Evolutionary conservation across 1,140 invertebrate genomes (phyloP).

Genomic region (Trigoniulus corallinus): DNA sequence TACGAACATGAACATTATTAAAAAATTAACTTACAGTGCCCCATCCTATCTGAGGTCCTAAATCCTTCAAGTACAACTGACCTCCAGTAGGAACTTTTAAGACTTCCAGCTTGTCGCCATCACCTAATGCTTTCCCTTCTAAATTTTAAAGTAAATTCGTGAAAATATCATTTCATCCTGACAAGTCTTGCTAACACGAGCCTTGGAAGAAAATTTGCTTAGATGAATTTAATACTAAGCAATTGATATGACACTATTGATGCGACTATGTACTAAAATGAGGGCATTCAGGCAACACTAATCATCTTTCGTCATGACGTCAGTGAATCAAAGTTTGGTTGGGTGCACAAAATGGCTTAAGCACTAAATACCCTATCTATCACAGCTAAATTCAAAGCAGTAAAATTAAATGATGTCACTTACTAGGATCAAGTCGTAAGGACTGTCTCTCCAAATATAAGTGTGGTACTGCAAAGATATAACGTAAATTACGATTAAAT

Average conservation of each 20-base stretch:
- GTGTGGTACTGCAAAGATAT: conserved; percentile 32
- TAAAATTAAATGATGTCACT: conserved; percentile 11
- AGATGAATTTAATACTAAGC: too few relatives aligned
- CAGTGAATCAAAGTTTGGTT: too few relatives aligned
- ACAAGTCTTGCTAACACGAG: too few relatives aligned
- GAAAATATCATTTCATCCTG: conserved; percentile 3
- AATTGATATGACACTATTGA: too few relatives aligned
- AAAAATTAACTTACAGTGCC: conserved; percentile 54
- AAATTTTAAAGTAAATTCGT: not conserved
- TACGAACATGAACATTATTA: too few relatives aligned
- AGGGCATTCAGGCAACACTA: too few relatives aligned
- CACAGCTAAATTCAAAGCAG: not conserved
- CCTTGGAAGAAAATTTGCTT: too few relatives aligned
- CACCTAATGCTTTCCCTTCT: conserved; percentile 34
- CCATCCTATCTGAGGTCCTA: conserved; percentile 98
- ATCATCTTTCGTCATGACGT: too few relatives aligned
- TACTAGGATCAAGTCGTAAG: conserved; percentile 54
- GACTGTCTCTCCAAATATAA: conserved; percentile 65
- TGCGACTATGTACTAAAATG: too few relatives aligned
- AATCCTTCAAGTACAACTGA: conserved; percentile 66
- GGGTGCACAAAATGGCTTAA: too few relatives aligned
- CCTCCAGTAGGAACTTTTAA: conserved; percentile 40
- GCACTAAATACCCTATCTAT: too few relatives aligned
- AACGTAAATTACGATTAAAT: conserved; percentile 4
- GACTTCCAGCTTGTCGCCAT: conserved; percentile 41